Conservation (phyloP, 2,113 vertebrate genomes). For the Pomatostomus ruficeps region DNA sequence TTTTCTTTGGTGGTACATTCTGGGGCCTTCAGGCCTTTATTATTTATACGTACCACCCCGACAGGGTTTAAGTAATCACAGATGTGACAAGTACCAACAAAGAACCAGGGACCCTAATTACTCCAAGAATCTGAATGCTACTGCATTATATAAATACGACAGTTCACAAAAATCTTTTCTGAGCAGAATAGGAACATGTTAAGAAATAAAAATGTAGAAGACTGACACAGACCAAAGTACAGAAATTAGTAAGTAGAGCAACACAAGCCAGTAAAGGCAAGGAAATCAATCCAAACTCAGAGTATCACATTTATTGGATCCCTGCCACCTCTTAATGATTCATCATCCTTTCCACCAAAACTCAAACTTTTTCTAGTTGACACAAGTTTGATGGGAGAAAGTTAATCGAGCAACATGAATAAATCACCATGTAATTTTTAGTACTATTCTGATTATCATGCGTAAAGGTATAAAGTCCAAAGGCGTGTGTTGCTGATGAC, state of each 20-base stretch:
- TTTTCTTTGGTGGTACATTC: no score
- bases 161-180: neutral
- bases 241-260: neutral
- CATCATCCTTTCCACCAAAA: neutral
- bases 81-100: neutral
- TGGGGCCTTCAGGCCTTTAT: no score
- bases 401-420: neutral
- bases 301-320: neutral
- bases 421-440: conserved; percentile 1
- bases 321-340: neutral
- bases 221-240: neutral
- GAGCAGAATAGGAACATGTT: neutral
- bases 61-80: neutral
- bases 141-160: neutral
- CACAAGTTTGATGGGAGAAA: neutral
- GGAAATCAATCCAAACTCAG: neutral
- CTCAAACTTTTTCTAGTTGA: neutral
- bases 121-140: neutral
- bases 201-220: neutral
- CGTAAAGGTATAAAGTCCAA: neutral
- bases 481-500: neutral
- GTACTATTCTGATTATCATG: neutral
- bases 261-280: neutral
- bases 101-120: neutral
- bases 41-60: no score